These are phyloP conservation scores for Siniperca scherzeri DNA, from an alignment of 2,797 vertebrate genomes.

Conservation along the genomic window DNA sequence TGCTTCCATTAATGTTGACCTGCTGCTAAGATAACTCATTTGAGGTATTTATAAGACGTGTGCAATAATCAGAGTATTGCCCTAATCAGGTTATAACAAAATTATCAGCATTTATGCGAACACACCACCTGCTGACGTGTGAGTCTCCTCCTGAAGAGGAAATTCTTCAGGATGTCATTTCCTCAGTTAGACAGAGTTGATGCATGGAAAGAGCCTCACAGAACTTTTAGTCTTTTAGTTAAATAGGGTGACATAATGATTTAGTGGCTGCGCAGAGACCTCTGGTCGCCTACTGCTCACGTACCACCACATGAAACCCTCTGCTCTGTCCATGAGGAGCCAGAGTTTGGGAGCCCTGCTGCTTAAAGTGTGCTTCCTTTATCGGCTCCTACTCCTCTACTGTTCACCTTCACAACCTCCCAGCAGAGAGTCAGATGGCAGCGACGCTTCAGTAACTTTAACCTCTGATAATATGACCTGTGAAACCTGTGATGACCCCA, in stretches of 20 bases:
- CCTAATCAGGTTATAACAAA: neutral
- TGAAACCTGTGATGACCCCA: conserved; percentile 37
- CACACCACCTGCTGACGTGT: conserved; percentile 24
- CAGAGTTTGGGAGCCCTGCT: conserved; percentile 40
- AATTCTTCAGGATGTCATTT: conserved; percentile 34
- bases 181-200: conserved; percentile 21
- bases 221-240: conserved; percentile 14
- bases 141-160: neutral
- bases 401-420: conserved; percentile 61
- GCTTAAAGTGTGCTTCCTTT: conserved; percentile 51
- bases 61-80: neutral
- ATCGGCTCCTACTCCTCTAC: conserved; percentile 54
- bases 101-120: conserved; percentile 20
- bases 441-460: conserved; percentile 50
- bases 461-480: conserved; percentile 58
- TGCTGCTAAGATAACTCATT: neutral
- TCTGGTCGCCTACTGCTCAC: conserved; percentile 38
- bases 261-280: conserved; percentile 50
- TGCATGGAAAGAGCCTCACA: neutral
- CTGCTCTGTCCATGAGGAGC: conserved; percentile 43
- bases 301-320: conserved; percentile 42
- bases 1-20: neutral
- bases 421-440: conserved; percentile 51
- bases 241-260: conserved; percentile 54
- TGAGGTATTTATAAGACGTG: neutral